Evolutionary conservation across 1,140 invertebrate species (phyloP), one percentile per base, ranked within the genome.

Genomic region (Aculops lycopersici): DNA sequence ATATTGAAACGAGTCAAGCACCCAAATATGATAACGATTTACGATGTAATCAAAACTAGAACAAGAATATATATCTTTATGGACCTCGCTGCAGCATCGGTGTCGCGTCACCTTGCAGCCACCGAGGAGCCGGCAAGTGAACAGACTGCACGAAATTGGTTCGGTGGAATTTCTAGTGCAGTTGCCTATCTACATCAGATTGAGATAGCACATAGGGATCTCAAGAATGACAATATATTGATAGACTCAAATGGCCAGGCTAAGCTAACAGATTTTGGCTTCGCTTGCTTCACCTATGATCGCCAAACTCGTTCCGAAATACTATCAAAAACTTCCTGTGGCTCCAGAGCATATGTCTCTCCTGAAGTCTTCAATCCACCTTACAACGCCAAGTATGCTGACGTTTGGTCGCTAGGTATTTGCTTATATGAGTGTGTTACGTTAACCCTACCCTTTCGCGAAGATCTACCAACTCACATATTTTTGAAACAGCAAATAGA

Each of bases 381-480:
- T 13, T 46, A 46, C 20, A 39, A 46, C 36, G 15, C 45, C 4
- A 36, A 18, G 5, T 36, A 20, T 14, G 37, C 42, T 4, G 42
- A 43, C 35, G 18, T 44, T 17, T 31, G 24, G 24, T 31, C 24
- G 24, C n/a, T 31, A n/a, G 24, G 24, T 31, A n/a, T 31, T 31
- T 31, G 24, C n/a, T 31, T 31, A n/a, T 31, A 31, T n/a, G 24
- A 31, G 24, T 8, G 8, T 31, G 24, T 31, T 8, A 31, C 24
- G n/a, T 31, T 31, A n/a, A 8, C n/a, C 8, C 24, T 8, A 31
- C 24, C 24, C 8, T 31, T 31, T 31, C 24, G 24, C 24, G 24
- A 31, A 5, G 51, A 56, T 18, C 57, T 59, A 40, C 68, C 72
- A 52, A 68, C 67, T 21, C 66, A 68, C 47, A 75, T 12, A n/a